These are phyloP conservation scores for Drosophila yooni DNA, from an alignment of 2,888 invertebrate genomes.

Conservation along the genomic window DNA sequence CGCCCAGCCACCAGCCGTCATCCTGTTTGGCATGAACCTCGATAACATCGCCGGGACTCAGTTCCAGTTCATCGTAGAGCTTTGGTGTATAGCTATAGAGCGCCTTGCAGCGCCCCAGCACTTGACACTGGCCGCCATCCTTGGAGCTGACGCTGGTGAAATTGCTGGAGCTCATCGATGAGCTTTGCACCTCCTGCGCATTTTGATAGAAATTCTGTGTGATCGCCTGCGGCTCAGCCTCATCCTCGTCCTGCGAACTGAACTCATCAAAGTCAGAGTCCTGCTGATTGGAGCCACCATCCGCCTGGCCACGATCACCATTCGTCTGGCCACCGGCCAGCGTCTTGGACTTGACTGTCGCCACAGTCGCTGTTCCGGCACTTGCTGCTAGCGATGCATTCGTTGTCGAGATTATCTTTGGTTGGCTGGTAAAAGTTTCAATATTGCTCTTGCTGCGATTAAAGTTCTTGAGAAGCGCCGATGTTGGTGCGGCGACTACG, in stretches of 20 bases:
- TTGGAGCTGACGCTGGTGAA: constrained; percentile 31
- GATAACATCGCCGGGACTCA: constrained; percentile 92
- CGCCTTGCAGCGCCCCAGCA: constrained; percentile 91
- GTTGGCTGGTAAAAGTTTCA: constrained; percentile 82
- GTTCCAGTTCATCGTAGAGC: constrained; percentile 93
- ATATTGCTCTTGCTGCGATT: constrained; percentile 85
- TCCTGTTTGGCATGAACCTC: constrained; percentile 95
- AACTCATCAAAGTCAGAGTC: constrained; percentile 95
- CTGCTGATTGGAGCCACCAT: constrained; percentile 94
- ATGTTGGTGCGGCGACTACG: constrained; percentile 52
- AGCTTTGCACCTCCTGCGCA: constrained; percentile 60
- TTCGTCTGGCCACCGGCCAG: constrained; percentile 48
- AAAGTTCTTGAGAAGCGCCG: constrained; percentile 71
- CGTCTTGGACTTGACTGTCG: constrained; percentile 38
- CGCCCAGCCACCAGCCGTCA: constrained; percentile 98
- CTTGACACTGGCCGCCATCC: constrained; percentile 43
- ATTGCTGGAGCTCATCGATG: constrained; percentile 46
- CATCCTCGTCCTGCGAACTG: constrained; percentile 90
- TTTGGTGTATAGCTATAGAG: constrained; percentile 95
- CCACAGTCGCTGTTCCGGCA: neutral
- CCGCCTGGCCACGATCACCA: constrained; percentile 85
- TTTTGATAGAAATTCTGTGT: constrained; percentile 68
- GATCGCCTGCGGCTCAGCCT: constrained; percentile 70
- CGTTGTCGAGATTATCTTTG: constrained; percentile 77
- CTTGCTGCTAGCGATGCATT: constrained; percentile 50